Percentiles rank a stretch among this genome's conserved stretches.
These are phyloP conservation scores for Tretioscincus oriximinensis DNA, from an alignment of 2,113 vertebrate genomes.

Conservation along the genomic window DNA sequence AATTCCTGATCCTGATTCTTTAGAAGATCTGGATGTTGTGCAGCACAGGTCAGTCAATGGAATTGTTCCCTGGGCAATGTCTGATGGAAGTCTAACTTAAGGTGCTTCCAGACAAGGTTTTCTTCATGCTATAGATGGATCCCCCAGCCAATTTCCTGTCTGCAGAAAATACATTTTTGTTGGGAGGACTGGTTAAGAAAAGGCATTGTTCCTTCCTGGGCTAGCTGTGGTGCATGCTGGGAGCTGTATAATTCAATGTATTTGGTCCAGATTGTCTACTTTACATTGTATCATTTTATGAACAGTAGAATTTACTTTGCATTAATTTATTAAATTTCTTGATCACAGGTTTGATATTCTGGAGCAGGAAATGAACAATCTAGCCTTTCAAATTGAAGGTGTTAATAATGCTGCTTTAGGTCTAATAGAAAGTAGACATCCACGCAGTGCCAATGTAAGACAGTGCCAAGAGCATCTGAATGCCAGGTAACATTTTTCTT, in stretches of 20 bases:
- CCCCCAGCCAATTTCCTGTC: too few relatives aligned
- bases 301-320: neutral
- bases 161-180: too few relatives aligned
- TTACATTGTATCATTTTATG: neutral
- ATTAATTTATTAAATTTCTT: neutral
- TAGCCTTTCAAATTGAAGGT: slow-evolving; percentile 79
- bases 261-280: neutral
- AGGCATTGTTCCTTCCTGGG: too few relatives aligned
- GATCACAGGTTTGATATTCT: slow-evolving; percentile 84
- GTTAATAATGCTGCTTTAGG: slow-evolving; percentile 86
- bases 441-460: slow-evolving; percentile 85
- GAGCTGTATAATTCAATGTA: neutral
- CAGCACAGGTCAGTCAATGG: slow-evolving; percentile 84
- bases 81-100: neutral
- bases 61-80: neutral
- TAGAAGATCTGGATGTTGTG: slow-evolving; percentile 93
- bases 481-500: slow-evolving; percentile 74
- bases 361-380: slow-evolving; percentile 85
- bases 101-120: neutral
- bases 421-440: slow-evolving; percentile 87
- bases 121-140: too few relatives aligned
- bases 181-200: too few relatives aligned
- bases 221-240: too few relatives aligned
- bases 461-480: slow-evolving; percentile 84
- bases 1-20: slow-evolving; percentile 85